Conservation (phyloP, 2,888 invertebrate genomes). For the Zaprionus obscuricornis region DNA sequence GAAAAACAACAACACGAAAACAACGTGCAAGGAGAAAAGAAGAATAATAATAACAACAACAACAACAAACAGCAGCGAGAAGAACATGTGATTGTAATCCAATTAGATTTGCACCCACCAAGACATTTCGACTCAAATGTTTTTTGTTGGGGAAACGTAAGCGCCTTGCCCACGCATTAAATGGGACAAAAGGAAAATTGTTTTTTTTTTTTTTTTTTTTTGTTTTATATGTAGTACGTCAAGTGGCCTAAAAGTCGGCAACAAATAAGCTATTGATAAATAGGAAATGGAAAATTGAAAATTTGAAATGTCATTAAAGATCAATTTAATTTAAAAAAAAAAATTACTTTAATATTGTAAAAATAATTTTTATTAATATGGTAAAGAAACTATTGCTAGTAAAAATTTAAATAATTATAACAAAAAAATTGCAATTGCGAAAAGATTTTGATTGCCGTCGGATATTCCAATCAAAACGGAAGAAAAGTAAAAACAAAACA, state of each 20-base stretch:
- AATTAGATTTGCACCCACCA: constrained; percentile 44
- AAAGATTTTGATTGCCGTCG: too few relatives aligned
- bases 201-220: constrained; percentile 29
- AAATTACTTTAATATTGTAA: too few relatives aligned
- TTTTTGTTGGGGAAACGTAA: constrained; percentile 28
- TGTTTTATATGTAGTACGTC: constrained; percentile 27
- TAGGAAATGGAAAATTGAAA: constrained; percentile 10
- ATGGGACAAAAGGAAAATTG: constrained; percentile 16
- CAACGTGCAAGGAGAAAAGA: constrained; percentile 37
- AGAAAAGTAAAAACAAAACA: constrained; percentile 15
- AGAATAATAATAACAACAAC: constrained; percentile 19
- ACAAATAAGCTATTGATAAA: too few relatives aligned
- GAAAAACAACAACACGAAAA: constrained; percentile 23
- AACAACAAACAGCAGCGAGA: constrained; percentile 21
- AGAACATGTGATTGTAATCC: constrained; percentile 59
- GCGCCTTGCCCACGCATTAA: constrained; percentile 26
- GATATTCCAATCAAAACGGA: constrained; percentile 14
- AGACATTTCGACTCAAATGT: too few relatives aligned
- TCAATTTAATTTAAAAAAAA: too few relatives aligned
- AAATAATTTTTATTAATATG: too few relatives aligned
- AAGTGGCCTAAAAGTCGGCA: constrained; percentile 19
- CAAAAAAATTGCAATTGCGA: not conserved
- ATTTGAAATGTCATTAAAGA: constrained; percentile 39
- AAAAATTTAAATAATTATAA: too few relatives aligned
- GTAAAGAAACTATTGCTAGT: too few relatives aligned